Evolutionary conservation across 92 coral and sea anemone genomes (phyloP).

Genomic region (Umimayanthus kanabou): DNA sequence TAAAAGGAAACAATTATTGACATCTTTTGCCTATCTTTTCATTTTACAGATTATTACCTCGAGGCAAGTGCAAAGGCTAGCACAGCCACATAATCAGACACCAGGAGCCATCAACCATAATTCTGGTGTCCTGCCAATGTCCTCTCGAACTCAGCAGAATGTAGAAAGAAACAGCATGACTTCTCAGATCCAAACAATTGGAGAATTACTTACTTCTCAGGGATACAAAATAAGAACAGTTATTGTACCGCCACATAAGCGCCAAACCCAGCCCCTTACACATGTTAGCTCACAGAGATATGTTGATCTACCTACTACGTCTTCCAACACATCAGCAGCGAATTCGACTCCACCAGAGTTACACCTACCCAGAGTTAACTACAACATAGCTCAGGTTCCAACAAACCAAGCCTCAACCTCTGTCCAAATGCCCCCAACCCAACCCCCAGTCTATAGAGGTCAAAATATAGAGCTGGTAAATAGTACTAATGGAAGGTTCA

Average conservation of each 20-base stretch:
- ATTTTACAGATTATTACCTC: neutral
- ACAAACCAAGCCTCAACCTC: neutral
- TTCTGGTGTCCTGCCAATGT: neutral
- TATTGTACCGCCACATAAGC: neutral
- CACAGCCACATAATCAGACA: neutral
- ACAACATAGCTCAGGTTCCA: neutral
- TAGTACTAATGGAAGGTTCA: neutral
- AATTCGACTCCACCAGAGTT: neutral
- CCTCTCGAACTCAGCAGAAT: neutral
- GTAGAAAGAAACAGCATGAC: neutral
- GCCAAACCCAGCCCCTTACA: neutral
- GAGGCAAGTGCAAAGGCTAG: neutral
- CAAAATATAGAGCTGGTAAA: neutral
- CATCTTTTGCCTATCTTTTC: too few species aligned
- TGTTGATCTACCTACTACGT: neutral
- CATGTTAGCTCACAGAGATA: too few species aligned
- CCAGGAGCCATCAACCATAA: neutral
- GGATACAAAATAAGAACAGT: neutral
- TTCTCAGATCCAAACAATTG: neutral
- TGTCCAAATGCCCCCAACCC: neutral
- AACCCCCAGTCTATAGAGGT: neutral
- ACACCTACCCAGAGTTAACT: neutral
- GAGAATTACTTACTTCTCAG: neutral
- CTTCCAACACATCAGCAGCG: neutral
- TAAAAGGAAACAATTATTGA: neutral